Conservation (phyloP, 2,888 invertebrate genomes). For the Polydrusus cervinus region DNA sequence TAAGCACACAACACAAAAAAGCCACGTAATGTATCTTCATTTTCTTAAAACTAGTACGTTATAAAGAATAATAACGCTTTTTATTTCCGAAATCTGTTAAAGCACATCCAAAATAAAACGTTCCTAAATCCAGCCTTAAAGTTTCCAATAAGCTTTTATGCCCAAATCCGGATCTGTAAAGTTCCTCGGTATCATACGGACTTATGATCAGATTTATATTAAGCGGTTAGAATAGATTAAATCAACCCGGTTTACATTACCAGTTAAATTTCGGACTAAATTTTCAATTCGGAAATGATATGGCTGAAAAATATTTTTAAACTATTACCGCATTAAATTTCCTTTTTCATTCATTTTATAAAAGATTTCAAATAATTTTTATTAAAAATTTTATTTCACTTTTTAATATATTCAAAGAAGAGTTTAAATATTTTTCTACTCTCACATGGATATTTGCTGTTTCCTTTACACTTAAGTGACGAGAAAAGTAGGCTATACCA, state of each 20-base stretch:
- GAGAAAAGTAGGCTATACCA: too few species aligned
- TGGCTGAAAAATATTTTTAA: conserved; percentile 6
- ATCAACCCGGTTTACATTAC: conserved; percentile 31
- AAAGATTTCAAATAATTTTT: too few species aligned
- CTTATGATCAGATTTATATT: conserved; percentile 70
- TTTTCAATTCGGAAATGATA: conserved; percentile 21
- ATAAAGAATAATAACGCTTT: conserved; percentile 1
- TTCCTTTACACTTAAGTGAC: too few species aligned
- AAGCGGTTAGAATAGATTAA: conserved; percentile 69
- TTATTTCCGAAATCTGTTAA: conserved; percentile 29
- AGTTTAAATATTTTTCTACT: too few species aligned
- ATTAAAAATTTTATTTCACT: too few species aligned
- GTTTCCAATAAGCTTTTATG: conserved; percentile 50
- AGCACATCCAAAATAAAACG: conserved; percentile 34
- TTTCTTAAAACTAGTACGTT: too few species aligned
- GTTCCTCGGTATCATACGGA: conserved; percentile 57
- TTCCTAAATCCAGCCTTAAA: conserved; percentile 41
- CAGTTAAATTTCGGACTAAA: conserved; percentile 30
- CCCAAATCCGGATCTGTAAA: conserved; percentile 50
- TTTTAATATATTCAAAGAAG: too few species aligned
- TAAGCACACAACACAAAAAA: too few species aligned
- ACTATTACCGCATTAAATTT: conserved; percentile 5
- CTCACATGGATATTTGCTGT: too few species aligned
- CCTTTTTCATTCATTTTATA: too few species aligned
- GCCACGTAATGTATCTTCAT: too few species aligned